These are phyloP conservation scores for Allophyes oxyacanthae DNA, from an alignment of 2,888 invertebrate genomes.

Conservation along the genomic window DNA sequence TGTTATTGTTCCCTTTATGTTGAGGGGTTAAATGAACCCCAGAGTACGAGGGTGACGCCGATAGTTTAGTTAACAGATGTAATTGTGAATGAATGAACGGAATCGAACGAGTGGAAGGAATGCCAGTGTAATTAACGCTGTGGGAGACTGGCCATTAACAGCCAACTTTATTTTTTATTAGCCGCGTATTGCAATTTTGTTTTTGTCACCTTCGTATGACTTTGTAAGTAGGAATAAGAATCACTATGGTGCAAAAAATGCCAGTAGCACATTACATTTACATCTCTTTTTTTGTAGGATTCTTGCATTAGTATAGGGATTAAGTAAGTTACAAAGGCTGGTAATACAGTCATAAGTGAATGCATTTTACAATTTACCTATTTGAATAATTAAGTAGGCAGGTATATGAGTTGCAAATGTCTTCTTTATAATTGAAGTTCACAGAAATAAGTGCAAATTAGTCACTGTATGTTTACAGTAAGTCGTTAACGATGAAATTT, in stretches of 20 bases:
- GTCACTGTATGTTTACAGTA: too few relatives aligned
- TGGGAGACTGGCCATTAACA: constrained; percentile 60
- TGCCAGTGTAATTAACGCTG: constrained; percentile 70
- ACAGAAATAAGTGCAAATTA: too few relatives aligned
- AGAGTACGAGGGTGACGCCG: constrained; percentile 46
- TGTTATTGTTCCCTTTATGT: constrained; percentile 56
- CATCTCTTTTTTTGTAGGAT: too few relatives aligned
- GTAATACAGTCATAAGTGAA: not conserved
- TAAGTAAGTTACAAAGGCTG: not conserved
- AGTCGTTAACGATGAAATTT: too few relatives aligned
- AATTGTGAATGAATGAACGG: constrained; percentile 82
- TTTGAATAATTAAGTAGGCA: not conserved
- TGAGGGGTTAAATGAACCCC: constrained; percentile 61
- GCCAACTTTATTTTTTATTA: constrained; percentile 46
- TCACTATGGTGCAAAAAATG: not conserved
- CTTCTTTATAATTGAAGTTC: too few relatives aligned
- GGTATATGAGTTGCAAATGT: too few relatives aligned
- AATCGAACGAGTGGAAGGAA: constrained; percentile 70
- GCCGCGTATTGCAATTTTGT: constrained; percentile 16
- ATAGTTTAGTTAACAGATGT: constrained; percentile 70
- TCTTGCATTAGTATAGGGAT: too few relatives aligned
- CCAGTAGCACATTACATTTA: not conserved
- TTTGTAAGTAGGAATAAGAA: not conserved
- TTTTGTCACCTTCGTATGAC: constrained; percentile 11
- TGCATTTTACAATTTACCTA: not conserved